Percentiles rank a stretch among this genome's conserved stretches.
Evolutionary conservation across 2,888 invertebrate genomes (phyloP).

Genomic region (Mylabris sibirica): DNA sequence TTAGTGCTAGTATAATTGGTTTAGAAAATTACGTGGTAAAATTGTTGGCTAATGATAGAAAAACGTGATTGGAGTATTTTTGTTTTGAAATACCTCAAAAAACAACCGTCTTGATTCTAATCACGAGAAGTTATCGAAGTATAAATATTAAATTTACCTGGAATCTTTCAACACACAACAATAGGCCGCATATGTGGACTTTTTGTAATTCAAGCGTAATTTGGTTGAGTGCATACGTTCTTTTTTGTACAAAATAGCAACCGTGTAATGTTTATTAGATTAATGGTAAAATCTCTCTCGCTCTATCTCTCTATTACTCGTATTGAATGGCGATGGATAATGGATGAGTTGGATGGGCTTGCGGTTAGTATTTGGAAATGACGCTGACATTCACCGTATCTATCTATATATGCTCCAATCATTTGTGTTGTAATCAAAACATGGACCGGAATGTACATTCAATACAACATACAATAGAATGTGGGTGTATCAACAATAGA

Average conservation of each 20-base stretch:
- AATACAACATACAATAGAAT: slow-evolving; percentile 5
- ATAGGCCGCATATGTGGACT: not conserved
- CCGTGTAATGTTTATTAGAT: not conserved
- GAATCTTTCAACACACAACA: not conserved
- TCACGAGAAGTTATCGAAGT: not conserved
- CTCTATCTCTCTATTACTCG: not conserved
- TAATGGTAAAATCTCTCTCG: not conserved
- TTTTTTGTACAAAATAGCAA: not conserved
- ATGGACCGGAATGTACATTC: slow-evolving; percentile 10
- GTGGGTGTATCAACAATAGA: not conserved
- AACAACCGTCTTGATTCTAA: not conserved
- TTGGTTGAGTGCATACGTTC: not conserved
- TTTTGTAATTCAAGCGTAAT: not conserved
- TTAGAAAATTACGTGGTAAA: not conserved
- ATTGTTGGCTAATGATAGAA: not conserved
- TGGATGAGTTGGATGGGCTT: slow-evolving; percentile 9
- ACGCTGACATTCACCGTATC: not conserved
- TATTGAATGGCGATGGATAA: not conserved
- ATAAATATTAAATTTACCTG: not conserved
- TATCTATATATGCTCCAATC: not conserved
- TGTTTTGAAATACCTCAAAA: not conserved
- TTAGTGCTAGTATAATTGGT: not conserved
- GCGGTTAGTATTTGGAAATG: slow-evolving; percentile 9
- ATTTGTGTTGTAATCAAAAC: slow-evolving; percentile 12
- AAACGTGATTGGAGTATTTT: not conserved